phyloP scores from a whole-genome alignment of 92 coral and sea anemone genomes.

The Zoanthus sansibaricus region DNA sequence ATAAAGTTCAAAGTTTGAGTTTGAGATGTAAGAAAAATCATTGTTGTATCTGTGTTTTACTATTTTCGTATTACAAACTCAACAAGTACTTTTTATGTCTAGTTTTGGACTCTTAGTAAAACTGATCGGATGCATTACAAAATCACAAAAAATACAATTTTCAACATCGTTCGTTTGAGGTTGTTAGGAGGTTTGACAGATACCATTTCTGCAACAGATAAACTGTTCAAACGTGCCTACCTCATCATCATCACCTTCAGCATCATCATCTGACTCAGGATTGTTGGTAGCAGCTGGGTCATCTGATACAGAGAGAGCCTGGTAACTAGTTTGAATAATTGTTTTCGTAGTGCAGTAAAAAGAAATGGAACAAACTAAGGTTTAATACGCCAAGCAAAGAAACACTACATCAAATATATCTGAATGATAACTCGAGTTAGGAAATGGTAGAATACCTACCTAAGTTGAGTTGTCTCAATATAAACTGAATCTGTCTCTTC shows the following conservation, averaged over 20 bases:
- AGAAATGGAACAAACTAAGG: no score
- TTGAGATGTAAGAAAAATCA: no score
- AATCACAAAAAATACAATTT: neutral
- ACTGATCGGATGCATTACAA: no score
- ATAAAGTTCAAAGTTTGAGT: no score
- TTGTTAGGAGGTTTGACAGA: no score
- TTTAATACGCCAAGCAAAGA: neutral
- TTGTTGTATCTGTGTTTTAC: no score
- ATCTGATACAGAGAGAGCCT: conserved; percentile 49
- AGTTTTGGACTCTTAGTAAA: no score
- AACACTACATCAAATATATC: neutral
- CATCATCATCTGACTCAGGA: conserved; percentile 96
- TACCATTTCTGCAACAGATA: no score
- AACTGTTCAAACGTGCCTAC: conserved; percentile 25
- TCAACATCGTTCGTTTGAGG: neutral
- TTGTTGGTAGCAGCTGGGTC: conserved; percentile 89
- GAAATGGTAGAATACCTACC: conserved; percentile 67
- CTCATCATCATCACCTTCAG: conserved; percentile 96
- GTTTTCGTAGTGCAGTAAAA: no score
- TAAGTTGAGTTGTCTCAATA: conserved; percentile 90
- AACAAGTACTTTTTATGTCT: no score
- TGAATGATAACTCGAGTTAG: neutral
- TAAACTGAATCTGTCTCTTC: conserved; percentile 98
- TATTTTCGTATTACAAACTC: no score
- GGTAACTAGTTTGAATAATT: no score